Conservation (phyloP, 1,140 invertebrate genomes). For the Drosophila sturtevanti region DNA sequence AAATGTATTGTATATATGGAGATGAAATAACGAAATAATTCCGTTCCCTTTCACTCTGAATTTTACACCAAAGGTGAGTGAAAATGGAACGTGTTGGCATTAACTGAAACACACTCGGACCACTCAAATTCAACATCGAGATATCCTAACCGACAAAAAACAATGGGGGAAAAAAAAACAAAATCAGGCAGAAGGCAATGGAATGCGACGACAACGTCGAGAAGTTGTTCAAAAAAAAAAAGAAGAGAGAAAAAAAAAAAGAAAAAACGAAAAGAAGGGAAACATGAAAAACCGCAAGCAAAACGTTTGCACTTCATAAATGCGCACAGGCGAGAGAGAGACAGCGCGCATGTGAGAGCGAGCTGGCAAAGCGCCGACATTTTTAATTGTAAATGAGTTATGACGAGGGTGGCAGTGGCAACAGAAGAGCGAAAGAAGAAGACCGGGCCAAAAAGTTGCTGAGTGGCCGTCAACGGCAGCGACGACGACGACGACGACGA, state of each 20-base stretch:
- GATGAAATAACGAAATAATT: neutral
- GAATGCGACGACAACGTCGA: slow-evolving; percentile 77
- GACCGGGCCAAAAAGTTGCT: slow-evolving; percentile 29
- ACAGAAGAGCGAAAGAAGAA: slow-evolving; percentile 14
- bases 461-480: slow-evolving; percentile 58
- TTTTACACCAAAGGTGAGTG: slow-evolving; percentile 33
- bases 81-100: slow-evolving; percentile 56
- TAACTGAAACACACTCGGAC: slow-evolving; percentile 47
- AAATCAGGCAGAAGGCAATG: slow-evolving; percentile 61
- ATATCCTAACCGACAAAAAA: slow-evolving; percentile 6
- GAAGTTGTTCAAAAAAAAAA: slow-evolving; percentile 69
- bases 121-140: slow-evolving; percentile 34
- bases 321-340: slow-evolving; percentile 35
- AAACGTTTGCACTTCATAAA: slow-evolving; percentile 83
- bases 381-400: slow-evolving; percentile 83
- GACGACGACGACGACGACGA: slow-evolving; percentile 18
- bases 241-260: slow-evolving; percentile 29
- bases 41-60: slow-evolving; percentile 10
- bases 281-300: slow-evolving; percentile 78
- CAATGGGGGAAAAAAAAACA: slow-evolving; percentile 23
- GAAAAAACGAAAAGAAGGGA: slow-evolving; percentile 34
- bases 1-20: slow-evolving; percentile 16
- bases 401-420: slow-evolving; percentile 54
- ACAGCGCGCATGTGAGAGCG: slow-evolving; percentile 21
- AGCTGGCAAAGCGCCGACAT: slow-evolving; percentile 72